These are phyloP conservation scores for Zelleria hepariella DNA, from an alignment of 2,888 invertebrate genomes.

Conservation along the genomic window DNA sequence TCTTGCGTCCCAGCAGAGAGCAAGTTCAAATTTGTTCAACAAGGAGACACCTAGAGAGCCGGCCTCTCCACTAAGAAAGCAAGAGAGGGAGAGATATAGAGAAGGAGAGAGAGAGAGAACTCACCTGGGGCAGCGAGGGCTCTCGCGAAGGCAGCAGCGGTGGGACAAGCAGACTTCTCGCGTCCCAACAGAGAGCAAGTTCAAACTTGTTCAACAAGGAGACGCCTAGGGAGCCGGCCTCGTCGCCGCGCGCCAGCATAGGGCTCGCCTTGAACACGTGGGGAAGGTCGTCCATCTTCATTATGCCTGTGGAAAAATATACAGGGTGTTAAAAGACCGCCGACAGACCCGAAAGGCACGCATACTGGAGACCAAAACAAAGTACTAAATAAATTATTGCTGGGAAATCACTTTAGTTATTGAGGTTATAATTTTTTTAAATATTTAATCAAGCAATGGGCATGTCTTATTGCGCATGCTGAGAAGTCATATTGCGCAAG, in stretches of 20 bases:
- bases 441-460: too few relatives aligned
- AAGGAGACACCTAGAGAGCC: conserved; percentile 89
- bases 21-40: conserved; percentile 97
- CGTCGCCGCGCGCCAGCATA: conserved; percentile 74
- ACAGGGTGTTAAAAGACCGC: too few relatives aligned
- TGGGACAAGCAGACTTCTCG: conserved; percentile 92
- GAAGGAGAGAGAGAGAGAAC: background rate
- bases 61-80: too few relatives aligned
- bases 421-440: too few relatives aligned
- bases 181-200: conserved; percentile 96
- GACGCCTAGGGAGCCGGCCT: conserved; percentile 85
- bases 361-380: too few relatives aligned
- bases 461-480: too few relatives aligned
- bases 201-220: conserved; percentile 96
- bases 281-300: conserved; percentile 93
- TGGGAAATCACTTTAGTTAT: too few relatives aligned
- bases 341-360: too few relatives aligned
- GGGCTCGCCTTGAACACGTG: conserved; percentile 93
- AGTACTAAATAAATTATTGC: too few relatives aligned
- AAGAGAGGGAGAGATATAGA: too few relatives aligned
- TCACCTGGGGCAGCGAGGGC: conserved; percentile 34
- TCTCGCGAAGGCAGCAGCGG: conserved; percentile 82
- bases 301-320: conserved; percentile 73
- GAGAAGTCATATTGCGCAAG: too few relatives aligned
- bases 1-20: conserved; percentile 95